These are phyloP conservation scores for Siderastrea siderea DNA, from an alignment of 92 coral and sea anemone species.

Conservation along the genomic window DNA sequence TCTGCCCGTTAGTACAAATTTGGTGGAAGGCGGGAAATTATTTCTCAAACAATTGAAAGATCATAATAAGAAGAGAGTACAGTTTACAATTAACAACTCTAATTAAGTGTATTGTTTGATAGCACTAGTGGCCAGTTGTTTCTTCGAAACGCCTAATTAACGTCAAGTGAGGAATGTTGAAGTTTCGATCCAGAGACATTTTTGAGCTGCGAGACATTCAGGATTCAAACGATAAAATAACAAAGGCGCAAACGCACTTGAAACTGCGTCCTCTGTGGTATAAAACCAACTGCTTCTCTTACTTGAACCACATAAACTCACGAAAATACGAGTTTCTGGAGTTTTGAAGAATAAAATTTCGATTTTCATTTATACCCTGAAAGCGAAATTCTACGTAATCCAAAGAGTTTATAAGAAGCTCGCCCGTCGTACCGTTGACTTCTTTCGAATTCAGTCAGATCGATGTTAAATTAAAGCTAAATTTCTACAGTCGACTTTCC, in stretches of 20 bases:
- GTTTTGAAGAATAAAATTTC: no score
- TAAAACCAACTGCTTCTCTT: not conserved
- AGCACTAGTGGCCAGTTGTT: no score
- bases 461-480: no score
- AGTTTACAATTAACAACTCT: no score
- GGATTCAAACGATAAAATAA: not conserved
- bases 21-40: no score
- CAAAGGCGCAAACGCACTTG: not conserved
- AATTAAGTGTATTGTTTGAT: no score
- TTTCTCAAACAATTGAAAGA: no score
- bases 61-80: no score
- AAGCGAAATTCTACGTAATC: not conserved
- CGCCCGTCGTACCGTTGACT: not conserved
- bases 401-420: not conserved
- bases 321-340: not conserved
- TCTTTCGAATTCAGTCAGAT: not conserved
- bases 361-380: not conserved
- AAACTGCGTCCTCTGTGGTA: not conserved
- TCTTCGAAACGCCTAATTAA: no score
- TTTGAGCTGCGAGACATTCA: not conserved
- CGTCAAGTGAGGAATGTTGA: no score
- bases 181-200: not conserved
- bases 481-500: not conserved
- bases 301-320: not conserved
- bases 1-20: no score